Percentiles rank a stretch among this genome's conserved stretches.
phyloP scores from a whole-genome alignment of 2,888 invertebrate genomes.

The Ptychoptera contaminata region DNA sequence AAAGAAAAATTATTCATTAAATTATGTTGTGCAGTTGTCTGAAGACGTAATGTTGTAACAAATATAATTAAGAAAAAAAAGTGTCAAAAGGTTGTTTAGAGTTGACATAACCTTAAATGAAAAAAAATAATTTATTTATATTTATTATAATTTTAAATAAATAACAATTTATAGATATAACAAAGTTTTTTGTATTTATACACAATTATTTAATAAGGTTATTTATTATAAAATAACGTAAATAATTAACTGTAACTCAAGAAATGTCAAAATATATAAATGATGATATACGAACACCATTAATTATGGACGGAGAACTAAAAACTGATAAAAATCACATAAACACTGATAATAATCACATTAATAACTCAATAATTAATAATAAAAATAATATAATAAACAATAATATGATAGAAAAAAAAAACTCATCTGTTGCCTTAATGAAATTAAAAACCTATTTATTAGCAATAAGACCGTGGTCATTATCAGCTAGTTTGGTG shows the following conservation, averaged over 20 bases:
- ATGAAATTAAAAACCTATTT: conserved; percentile 84
- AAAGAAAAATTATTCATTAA: no score
- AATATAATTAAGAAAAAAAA: no score
- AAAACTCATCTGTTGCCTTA: conserved; percentile 28
- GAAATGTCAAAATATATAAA: conserved; percentile 8
- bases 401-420: conserved; percentile 6
- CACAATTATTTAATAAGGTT: not conserved
- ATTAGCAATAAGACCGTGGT: conserved; percentile 84
- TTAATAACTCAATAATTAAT: conserved; percentile 3
- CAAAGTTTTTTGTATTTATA: not conserved
- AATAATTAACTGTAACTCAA: not conserved
- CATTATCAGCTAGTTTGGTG: conserved; percentile 77
- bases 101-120: no score
- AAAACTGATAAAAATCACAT: conserved; percentile 12
- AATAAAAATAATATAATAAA: conserved; percentile 6
- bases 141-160: not conserved
- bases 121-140: no score
- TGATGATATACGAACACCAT: conserved; percentile 3
- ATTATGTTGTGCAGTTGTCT: no score
- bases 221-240: conserved; percentile 1
- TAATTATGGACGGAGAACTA: conserved; percentile 12
- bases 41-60: no score
- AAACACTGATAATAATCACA: conserved; percentile 8
- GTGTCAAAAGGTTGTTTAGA: no score
- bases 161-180: not conserved